Base-by-base conservation (phyloP, 2,797 vertebrate genomes). In the Pogonophryne albipinna region DNA sequence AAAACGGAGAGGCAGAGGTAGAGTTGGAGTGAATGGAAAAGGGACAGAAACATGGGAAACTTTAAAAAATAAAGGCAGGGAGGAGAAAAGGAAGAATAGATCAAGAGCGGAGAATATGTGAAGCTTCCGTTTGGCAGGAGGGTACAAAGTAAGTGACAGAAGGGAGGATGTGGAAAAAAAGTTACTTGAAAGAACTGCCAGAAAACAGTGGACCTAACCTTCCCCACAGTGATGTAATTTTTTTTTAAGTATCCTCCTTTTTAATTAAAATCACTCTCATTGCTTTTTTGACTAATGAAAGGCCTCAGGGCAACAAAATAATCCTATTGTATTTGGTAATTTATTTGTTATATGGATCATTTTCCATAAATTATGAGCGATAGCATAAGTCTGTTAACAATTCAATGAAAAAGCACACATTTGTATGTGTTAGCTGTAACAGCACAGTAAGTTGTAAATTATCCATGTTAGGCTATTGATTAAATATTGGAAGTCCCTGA, bases 231-330 rank as follows among this genome's bases (percentile, higher is more conserved):
- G 65, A 20, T 57, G 49, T 12, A 55, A 58, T 1, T 10, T 68
- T 76, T 84, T 76, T 63, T 51, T 64, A 70, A 76, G 55, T 66
- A 71, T 71, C 53, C 8, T 69, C 8, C 34, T 51, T 80, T 84
- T 73, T 86, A 89, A 89, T 86, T 87, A 79, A 79, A 88, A 62
- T 60, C 55, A 57, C 42, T 77, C 19, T 27, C 63, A 67, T 87
- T 55, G 47, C 60, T 53, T 52, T 19, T 31, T 68, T 76, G 59
- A 62, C 59, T 87, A 80, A 81, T 62, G 57, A 74, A 56, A 74
- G 14, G 51, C 59, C 79, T 84, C 56, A 41, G 42, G 80, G 80
- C 59, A 69, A 47, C 74, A 65, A 46, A 56, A 59, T 42, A 72
- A 62, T 71, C 10, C 1, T 61, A 38, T 57, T 73, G 71, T 27